Base-by-base conservation (phyloP, 2,113 vertebrate species). In the Xyliphius kryptos region DNA sequence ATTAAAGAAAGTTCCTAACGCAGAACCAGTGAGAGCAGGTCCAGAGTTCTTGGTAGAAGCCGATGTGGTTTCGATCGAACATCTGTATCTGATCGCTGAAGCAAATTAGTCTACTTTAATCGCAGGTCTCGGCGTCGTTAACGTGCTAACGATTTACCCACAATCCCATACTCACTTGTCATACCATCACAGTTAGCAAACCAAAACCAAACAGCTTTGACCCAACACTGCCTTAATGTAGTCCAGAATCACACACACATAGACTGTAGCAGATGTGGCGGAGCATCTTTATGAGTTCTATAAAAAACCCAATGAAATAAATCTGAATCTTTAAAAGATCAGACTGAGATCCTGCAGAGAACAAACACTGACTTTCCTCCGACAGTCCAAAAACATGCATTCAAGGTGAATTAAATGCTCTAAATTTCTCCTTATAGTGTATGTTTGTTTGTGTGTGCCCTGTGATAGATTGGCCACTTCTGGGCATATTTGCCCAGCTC, bases 81-180 rank as follows among this genome's bases (percentile, higher is more conserved):
- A 2, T 52, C 21, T 26, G 21, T 5, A 22, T 52, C 13, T 8
- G 50, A 21, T 19, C 2, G 10, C 50, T 22, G 19, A 5, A 26
- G 50, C 14, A 21, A 52, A 52, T 52, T 52, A 52, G 7, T 2
- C n/a, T 6, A 36, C 51, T 2, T 16, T 36, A 12, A 19, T 22
- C 49, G 13, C 51, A 36, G 21, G n/a, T 32, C 51, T 6, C 22
- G 1, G 22, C 9, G 26, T 37, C n/a, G 11, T 56, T 56, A 40
- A 40, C 36, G 37, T 13, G 2, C 37, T 56, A 37, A 55, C 17
- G 36, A 3, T 56, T 56, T 41, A 41, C 36, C 54, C 54, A 56
- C 17, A 40, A 56, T 56, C 36, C 53, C 53, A 20, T 36, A 56
- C 54, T 14, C 53, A 6, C 53, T 54, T 11, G 10, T 15, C 12